Evolutionary conservation across 2,797 vertebrate species (phyloP), one percentile per base, ranked within the genome.

Genomic region (Enteromius fasciolatus): DNA sequence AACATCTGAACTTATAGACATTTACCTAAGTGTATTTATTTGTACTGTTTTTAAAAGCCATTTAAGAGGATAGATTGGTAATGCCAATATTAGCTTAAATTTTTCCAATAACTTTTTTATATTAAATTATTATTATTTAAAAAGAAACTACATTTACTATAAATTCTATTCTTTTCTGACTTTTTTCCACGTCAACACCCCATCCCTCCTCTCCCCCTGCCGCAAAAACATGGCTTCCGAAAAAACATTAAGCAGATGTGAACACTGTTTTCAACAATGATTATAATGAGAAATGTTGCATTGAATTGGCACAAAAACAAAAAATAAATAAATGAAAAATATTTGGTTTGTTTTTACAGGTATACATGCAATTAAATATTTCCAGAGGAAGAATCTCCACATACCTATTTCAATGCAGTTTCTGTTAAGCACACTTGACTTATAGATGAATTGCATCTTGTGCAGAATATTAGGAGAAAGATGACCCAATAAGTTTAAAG

Each of bases 391-490:
- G 7, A 36, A 33, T 36, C 61, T 70, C 52, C 79, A 70, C 73
- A 86, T 14, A 15, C 25, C 25, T 76, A 61, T 82, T 72, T 83
- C 83, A 84, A 66, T 6, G 36, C 39, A 23, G 23, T 44, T 84
- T 84, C 80, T 67, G 70, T 73, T 73, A 83, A 84, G 80, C 80
- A 76, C 80, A 83, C 81, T 84, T 76, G 70, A 82, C 76, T 78
- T 68, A 67, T 84, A 44, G 78, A 84, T 85, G 59, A 80, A 80
- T 86, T 86, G 76, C 44, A 33, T 83, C 81, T 72, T 82, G 52
- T 66, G 50, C 84, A 84, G 84, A 83, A 87, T 87, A 87, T 86
- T 86, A 84, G 78, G 73, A 57, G 48, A 85, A 82, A 68, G 83
- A 87, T 85, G 82, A 88, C 81, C 81, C 81, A 79, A 28, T 48